Conservation (phyloP, 2,888 invertebrate genomes). For the Cerceris rybyensis region DNA sequence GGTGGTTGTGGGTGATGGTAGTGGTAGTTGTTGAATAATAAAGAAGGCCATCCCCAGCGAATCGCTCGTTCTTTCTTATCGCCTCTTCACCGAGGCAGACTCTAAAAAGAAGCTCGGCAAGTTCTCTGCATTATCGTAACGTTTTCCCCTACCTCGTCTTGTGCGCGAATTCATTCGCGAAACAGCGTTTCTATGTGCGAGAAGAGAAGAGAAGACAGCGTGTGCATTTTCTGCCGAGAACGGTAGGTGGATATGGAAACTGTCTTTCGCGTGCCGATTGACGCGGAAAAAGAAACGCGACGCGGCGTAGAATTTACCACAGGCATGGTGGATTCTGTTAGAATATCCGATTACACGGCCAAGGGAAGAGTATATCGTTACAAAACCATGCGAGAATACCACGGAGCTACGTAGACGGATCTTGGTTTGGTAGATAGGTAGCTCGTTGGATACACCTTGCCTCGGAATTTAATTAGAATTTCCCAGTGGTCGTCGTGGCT, state of each 20-base stretch:
- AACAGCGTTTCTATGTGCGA: slow-evolving; percentile 3
- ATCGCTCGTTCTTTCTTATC: slow-evolving; percentile 55
- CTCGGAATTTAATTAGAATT: slow-evolving; percentile 30
- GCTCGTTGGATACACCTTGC: slow-evolving; percentile 7
- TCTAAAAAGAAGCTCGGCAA: slow-evolving; percentile 30
- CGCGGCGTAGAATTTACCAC: slow-evolving; percentile 10
- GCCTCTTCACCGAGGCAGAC: slow-evolving; percentile 14
- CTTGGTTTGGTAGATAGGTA: not conserved
- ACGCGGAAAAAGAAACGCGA: slow-evolving; percentile 1
- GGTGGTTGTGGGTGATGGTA: slow-evolving; percentile 54
- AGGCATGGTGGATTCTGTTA: slow-evolving; percentile 14
- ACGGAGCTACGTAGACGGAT: slow-evolving; percentile 11
- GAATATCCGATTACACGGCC: slow-evolving; percentile 37
- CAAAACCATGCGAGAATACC: slow-evolving; percentile 26
- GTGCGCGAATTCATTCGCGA: slow-evolving; percentile 17
- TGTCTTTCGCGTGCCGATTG: slow-evolving; percentile 1
- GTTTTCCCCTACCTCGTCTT: not conserved
- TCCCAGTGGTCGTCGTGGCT: not conserved
- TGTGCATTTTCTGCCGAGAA: not conserved
- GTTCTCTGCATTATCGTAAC: slow-evolving; percentile 16
- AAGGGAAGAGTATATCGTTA: slow-evolving; percentile 10
- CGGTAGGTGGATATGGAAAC: not conserved
- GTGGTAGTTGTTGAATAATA: slow-evolving; percentile 71
- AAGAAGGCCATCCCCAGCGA: slow-evolving; percentile 58
- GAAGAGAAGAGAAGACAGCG: no score